A percentile compares a stretch with the other conserved stretches of the same genome.
Evolutionary conservation across 2,113 vertebrate species (phyloP).

Genomic region (Ammodramus savannarum): DNA sequence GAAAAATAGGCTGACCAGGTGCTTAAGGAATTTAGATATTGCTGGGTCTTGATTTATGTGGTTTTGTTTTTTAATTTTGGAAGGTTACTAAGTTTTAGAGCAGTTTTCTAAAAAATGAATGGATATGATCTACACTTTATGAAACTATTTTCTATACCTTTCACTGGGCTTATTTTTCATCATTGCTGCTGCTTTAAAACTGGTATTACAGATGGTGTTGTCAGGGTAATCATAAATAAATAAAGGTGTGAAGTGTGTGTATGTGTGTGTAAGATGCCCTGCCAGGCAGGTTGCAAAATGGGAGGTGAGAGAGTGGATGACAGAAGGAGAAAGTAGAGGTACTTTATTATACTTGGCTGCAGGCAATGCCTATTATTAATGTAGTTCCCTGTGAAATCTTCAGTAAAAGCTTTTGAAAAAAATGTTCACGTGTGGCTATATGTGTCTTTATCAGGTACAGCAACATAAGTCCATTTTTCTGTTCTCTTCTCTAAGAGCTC

Average conservation of each 20-base stretch:
- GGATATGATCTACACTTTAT: background rate
- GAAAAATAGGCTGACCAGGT: background rate
- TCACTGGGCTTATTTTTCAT: background rate
- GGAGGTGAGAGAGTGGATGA: rapidly evolving
- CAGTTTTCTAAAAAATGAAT: background rate
- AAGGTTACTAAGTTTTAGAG: background rate
- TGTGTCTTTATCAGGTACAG: background rate
- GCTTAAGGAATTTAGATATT: background rate
- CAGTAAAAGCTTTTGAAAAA: background rate
- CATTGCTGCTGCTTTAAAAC: background rate
- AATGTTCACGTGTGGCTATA: background rate
- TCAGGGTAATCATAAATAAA: background rate
- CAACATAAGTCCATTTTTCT: slow-evolving; percentile 16
- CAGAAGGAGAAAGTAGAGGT: background rate
- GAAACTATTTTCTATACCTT: background rate
- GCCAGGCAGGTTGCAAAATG: background rate
- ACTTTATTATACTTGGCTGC: background rate
- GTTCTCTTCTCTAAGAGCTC: background rate
- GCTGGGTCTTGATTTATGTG: background rate
- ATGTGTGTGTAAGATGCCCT: background rate
- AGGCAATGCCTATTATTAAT: background rate
- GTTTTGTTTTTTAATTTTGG: background rate
- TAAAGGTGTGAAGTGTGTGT: background rate
- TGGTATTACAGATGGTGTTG: background rate
- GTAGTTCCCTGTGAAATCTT: background rate